Evolutionary conservation across 2,113 vertebrate genomes (phyloP).

Genomic region (Hystrix cristata): DNA sequence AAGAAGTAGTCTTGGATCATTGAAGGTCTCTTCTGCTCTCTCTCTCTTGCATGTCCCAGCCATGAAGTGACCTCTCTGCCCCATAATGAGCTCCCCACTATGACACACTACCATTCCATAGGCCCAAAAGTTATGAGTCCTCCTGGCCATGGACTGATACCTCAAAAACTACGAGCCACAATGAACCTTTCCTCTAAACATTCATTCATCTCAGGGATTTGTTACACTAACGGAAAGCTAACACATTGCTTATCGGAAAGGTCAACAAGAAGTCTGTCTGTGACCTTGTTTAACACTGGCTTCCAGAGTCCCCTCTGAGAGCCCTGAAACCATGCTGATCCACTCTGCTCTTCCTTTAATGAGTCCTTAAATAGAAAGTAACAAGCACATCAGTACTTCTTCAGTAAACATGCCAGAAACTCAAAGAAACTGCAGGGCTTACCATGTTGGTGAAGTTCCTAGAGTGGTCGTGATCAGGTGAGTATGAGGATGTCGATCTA

Average conservation of each 20-base stretch:
- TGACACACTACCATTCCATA: neutral
- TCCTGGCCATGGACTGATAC: neutral
- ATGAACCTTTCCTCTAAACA: neutral
- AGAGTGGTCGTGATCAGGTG: neutral
- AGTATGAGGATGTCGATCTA: neutral
- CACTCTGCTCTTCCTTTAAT: neutral
- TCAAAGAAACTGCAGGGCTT: neutral
- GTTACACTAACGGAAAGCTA: neutral
- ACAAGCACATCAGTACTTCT: neutral
- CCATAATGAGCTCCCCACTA: fast-evolving
- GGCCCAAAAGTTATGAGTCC: neutral
- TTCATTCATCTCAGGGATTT: neutral
- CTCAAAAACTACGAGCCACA: neutral
- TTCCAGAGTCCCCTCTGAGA: no score
- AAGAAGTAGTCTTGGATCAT: neutral
- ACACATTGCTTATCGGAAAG: neutral
- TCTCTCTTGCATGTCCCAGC: neutral
- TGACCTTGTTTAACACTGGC: neutral
- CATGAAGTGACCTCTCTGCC: no score
- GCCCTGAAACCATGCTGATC: neutral
- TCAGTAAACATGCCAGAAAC: neutral
- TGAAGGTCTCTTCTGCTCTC: neutral
- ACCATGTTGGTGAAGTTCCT: neutral
- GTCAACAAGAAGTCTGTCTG: neutral
- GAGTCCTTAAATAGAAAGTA: neutral